These are phyloP conservation scores for Genyomyrus donnyi DNA, from an alignment of 2,113 vertebrate species.

Conservation along the genomic window DNA sequence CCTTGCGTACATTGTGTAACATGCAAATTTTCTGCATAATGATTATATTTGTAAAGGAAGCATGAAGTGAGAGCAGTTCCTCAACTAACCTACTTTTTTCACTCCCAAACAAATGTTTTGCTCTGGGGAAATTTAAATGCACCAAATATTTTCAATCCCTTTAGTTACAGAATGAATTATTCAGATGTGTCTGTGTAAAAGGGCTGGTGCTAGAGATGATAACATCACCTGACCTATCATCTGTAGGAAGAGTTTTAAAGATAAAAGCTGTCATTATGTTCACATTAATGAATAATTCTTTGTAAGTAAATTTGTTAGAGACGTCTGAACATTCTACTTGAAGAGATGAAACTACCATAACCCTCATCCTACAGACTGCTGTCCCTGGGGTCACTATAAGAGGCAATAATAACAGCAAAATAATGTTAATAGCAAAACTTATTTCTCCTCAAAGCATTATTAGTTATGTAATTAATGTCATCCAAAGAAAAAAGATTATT, in stretches of 20 bases:
- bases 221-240: background rate
- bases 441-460: no score
- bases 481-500: no score
- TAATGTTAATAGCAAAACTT: no score
- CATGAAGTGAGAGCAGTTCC: background rate
- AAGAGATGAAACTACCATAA: background rate
- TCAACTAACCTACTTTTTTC: background rate
- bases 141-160: background rate
- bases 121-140: background rate
- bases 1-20: background rate
- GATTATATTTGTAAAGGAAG: background rate
- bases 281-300: conserved; percentile 2
- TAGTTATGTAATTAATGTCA: no score
- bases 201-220: background rate
- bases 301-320: background rate
- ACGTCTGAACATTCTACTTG: background rate
- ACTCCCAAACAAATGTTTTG: background rate
- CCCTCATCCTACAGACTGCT: no score
- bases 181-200: background rate
- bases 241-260: background rate
- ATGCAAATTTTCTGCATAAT: background rate
- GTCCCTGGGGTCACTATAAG: no score
- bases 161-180: background rate
- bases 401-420: no score
- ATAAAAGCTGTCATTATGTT: conserved; percentile 1